Conservation (phyloP, 2,888 invertebrate species). For the Drosophila leonis region DNA sequence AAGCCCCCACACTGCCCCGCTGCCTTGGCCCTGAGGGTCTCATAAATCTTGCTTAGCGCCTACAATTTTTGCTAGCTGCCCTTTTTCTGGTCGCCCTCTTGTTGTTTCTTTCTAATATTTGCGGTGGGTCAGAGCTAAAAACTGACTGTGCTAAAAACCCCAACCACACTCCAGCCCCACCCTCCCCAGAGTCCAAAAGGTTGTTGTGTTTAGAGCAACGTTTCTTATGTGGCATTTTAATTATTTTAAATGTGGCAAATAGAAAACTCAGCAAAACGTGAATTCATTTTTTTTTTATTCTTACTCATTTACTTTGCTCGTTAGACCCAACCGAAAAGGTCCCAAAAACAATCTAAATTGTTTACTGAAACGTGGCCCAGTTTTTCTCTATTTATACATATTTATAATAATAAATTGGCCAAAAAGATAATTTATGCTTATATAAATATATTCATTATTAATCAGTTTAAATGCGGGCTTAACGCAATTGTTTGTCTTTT, state of each 20-base stretch:
- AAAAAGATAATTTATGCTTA: conserved; percentile 45
- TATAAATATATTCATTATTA: conserved; percentile 18
- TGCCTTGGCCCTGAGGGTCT: conserved; percentile 52
- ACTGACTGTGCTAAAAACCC: background rate
- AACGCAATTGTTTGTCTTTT: conserved; percentile 9
- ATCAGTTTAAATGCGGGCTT: conserved; percentile 18
- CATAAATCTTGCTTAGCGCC: conserved; percentile 76
- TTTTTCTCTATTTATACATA: conserved; percentile 15
- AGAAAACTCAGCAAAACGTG: conserved; percentile 43
- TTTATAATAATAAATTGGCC: conserved; percentile 2
- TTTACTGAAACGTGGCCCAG: conserved; percentile 1
- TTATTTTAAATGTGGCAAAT: conserved; percentile 67
- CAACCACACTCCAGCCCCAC: background rate
- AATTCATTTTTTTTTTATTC: background rate
- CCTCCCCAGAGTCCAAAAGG: conserved; percentile 8
- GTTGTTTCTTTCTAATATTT: conserved; percentile 38
- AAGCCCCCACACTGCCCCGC: conserved; percentile 13
- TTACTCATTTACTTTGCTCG: background rate
- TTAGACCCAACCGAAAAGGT: background rate
- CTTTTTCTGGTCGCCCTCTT: conserved; percentile 28
- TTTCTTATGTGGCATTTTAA: conserved; percentile 68
- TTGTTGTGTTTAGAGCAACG: background rate
- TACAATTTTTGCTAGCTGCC: conserved; percentile 35
- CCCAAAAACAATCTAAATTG: conserved; percentile 3
- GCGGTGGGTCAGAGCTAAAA: conserved; percentile 45